These are phyloP conservation scores for Chaenogobius annularis DNA, from an alignment of 2,113 vertebrate species.

Conservation along the genomic window DNA sequence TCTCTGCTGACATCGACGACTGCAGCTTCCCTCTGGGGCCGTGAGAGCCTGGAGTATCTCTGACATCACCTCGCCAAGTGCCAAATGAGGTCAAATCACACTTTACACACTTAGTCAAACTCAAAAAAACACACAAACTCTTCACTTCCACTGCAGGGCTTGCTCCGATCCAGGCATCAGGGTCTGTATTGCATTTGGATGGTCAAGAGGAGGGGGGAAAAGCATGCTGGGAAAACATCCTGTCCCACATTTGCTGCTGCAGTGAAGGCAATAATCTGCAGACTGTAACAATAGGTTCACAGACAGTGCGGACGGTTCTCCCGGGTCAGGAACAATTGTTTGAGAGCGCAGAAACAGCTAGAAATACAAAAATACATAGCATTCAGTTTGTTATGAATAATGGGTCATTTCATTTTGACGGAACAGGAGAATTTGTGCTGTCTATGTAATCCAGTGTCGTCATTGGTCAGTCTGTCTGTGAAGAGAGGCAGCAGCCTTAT, in stretches of 20 bases:
- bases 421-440: too few relatives aligned
- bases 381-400: not conserved
- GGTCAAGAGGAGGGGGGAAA: conserved; percentile 17
- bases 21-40: conserved; percentile 29
- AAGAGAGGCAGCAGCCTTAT: too few relatives aligned
- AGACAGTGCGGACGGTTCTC: conserved; percentile 56
- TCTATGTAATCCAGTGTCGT: not conserved
- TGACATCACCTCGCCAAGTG: conserved; percentile 45
- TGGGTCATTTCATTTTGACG: too few relatives aligned
- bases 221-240: conserved; percentile 1
- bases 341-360: conserved; percentile 36
- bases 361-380: conserved; percentile 20
- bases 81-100: conserved; percentile 75
- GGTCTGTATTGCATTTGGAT: conserved; percentile 19
- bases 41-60: conserved; percentile 46
- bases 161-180: conserved; percentile 47
- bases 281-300: conserved; percentile 44
- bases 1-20: conserved; percentile 13
- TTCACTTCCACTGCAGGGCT: conserved; percentile 47
- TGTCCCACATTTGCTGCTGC: conserved; percentile 1
- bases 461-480: not conserved
- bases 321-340: conserved; percentile 57
- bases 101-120: conserved; percentile 70
- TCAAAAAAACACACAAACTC: conserved; percentile 37
- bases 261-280: conserved; percentile 33